Evolutionary conservation across 2,888 invertebrate genomes (phyloP), one percentile per base, ranked within the genome.

Genomic region (Lepas anatifera): DNA sequence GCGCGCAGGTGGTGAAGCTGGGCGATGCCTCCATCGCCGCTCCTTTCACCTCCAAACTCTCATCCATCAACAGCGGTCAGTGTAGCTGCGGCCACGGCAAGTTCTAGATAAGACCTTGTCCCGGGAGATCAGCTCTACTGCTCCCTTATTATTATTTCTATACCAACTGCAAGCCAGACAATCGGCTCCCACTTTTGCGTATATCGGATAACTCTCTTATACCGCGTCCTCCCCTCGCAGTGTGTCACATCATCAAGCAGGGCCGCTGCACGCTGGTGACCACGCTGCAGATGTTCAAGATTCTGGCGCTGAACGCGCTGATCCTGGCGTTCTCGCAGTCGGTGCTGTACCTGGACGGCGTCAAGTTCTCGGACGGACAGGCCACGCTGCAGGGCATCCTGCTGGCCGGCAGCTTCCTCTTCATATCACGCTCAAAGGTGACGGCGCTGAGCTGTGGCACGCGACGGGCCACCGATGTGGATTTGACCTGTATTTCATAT

Each of bases 271-370:
- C 99, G 0, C 83, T 99, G 72, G 99, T 99, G 29, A 99, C 99
- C 0, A 99, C 99, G 0, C 84, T 99, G 72, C 99, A 99, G 81
- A 99, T 99, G 99, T 99, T 99, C 83, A 99, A 99, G 84, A 99
- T 99, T 76, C 83, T 99, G 70, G 99, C 99, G 0, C 82, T 99
- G 70, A 99, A 99, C 80, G 99, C 99, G 0, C 85, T 99, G 4
- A 93, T 99, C 74, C 85, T 97, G 74, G 99, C 99, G 1, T 99
- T 99, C 84, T 95, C 96, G 77, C 97, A 99, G 81, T 97, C 97
- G 4, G 98, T 99, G 37, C 84, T 99, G 32, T 99, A 99, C 79
- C 85, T 99, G 74, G 97, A 98, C 79, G 98, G 98, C 22, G 92
- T 99, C 75, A 99, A 96, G 81, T 92, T 98, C 79, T 93, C 95